phyloP scores from a whole-genome alignment of 2,888 invertebrate genomes.

The Hypomecis punctinalis region DNA sequence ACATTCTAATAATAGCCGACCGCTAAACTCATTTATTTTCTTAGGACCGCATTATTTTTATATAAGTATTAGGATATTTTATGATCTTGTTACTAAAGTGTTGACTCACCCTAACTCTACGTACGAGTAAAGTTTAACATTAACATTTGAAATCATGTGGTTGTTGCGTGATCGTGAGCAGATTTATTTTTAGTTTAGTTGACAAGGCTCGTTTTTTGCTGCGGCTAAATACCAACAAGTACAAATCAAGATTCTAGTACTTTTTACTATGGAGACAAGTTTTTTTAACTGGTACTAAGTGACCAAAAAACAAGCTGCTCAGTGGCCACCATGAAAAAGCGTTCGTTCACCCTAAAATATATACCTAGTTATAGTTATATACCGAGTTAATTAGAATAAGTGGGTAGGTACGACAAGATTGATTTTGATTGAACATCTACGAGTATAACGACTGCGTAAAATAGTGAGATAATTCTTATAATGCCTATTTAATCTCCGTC shows the following conservation, averaged over 20 bases:
- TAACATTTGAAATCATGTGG: conserved; percentile 24
- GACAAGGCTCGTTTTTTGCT: conserved; percentile 32
- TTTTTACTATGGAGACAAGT: not conserved
- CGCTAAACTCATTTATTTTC: not conserved
- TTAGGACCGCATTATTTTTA: not conserved
- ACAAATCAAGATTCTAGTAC: conserved; percentile 3
- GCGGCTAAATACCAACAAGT: conserved; percentile 17
- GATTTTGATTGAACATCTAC: too few relatives aligned
- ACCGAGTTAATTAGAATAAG: too few relatives aligned
- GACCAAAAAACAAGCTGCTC: not conserved
- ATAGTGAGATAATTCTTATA: too few relatives aligned
- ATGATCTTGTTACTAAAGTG: not conserved
- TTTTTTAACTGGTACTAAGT: not conserved
- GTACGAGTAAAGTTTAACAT: not conserved
- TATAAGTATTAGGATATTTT: not conserved
- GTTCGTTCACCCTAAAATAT: too few relatives aligned
- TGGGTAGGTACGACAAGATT: too few relatives aligned
- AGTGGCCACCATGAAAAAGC: too few relatives aligned
- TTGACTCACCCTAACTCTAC: conserved; percentile 7
- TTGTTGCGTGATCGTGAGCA: conserved; percentile 20
- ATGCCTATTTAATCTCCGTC: too few relatives aligned
- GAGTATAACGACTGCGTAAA: too few relatives aligned
- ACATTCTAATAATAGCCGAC: not conserved
- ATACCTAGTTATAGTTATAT: too few relatives aligned
- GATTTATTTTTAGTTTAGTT: conserved; percentile 30